phyloP scores from a whole-genome alignment of 2,113 vertebrate genomes.

The Trinectes maculatus region DNA sequence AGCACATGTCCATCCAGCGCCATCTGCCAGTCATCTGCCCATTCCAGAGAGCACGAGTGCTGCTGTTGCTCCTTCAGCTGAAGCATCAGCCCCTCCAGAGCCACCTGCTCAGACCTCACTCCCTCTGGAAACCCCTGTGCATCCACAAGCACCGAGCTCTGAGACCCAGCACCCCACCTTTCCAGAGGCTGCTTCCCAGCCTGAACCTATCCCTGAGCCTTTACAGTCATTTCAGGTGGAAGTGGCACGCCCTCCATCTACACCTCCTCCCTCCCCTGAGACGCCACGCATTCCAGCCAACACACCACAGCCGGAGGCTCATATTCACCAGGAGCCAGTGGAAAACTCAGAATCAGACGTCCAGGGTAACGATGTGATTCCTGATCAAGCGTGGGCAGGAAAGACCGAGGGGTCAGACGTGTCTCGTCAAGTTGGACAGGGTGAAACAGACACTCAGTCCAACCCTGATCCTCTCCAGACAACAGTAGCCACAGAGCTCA shows the following conservation, averaged over 20 bases:
- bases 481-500: slow-evolving; percentile 6
- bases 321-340: slow-evolving; percentile 46
- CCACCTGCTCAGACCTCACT: slow-evolving; percentile 15
- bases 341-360: slow-evolving; percentile 63
- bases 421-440: neutral
- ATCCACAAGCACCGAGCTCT: slow-evolving; percentile 11
- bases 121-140: neutral
- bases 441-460: neutral
- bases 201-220: slow-evolving; percentile 36
- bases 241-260: slow-evolving; percentile 30
- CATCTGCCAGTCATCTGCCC: slow-evolving; percentile 36
- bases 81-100: slow-evolving; percentile 13
- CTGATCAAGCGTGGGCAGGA: neutral
- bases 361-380: neutral
- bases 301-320: fast-evolving
- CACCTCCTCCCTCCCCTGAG: slow-evolving; percentile 54
- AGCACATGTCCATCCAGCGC: slow-evolving; percentile 68
- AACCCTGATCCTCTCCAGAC: neutral
- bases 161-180: neutral
- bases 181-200: slow-evolving; percentile 12
- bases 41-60: slow-evolving; percentile 30
- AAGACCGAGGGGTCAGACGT: neutral
- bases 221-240: slow-evolving; percentile 1
- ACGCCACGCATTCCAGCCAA: neutral
- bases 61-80: slow-evolving; percentile 11